Evolutionary conservation across 2,797 vertebrate species (phyloP), one percentile per base, ranked within the genome.

Genomic region (Danionella dracula): DNA sequence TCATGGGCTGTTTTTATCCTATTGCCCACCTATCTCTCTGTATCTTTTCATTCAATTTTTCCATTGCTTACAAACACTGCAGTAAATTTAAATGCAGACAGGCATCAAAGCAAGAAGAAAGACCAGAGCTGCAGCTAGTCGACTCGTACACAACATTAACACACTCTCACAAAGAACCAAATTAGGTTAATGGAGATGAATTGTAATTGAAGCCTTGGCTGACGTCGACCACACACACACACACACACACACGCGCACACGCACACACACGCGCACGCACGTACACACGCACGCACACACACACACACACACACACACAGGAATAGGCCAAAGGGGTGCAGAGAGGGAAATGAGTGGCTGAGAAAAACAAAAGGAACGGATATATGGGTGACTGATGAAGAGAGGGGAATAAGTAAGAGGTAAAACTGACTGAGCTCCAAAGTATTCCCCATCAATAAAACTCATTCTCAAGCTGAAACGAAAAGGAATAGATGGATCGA

Each of bases 121-220:
- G 49, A 45, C 21, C 40, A 40, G 8, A 37, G 19, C 15, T 34
- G 42, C 49, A 34, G 56, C 35, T 38, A 53, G 35, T 8, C 40
- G 50, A 70, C 34, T 64, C 42, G 16, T 15, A 37, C 60, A 48
- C 42, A 54, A 31, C 70, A 60, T 62, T 62, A 72, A 63, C 62
- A 64, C 70, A 23, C 50, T 55, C 68, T 53, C 65, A 63, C 50
- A 67, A 48, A 58, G 50, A 68, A 62, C 79, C 78, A 86, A 87
- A 89, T 86, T 79, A 89, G 86, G 85, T 88, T 88, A 87, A 89
- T 89, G 85, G 85, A 88, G 88, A 89, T 78, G 79, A 85, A 89
- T 86, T 83, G 79, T 69, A 76, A 83, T 78, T 72, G 81, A 84
- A 75, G 68, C 75, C 79, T 70, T 82, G 82, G 85, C 84, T 84